Conservation (phyloP, 1,140 invertebrate species). For the Pantala flavescens region DNA sequence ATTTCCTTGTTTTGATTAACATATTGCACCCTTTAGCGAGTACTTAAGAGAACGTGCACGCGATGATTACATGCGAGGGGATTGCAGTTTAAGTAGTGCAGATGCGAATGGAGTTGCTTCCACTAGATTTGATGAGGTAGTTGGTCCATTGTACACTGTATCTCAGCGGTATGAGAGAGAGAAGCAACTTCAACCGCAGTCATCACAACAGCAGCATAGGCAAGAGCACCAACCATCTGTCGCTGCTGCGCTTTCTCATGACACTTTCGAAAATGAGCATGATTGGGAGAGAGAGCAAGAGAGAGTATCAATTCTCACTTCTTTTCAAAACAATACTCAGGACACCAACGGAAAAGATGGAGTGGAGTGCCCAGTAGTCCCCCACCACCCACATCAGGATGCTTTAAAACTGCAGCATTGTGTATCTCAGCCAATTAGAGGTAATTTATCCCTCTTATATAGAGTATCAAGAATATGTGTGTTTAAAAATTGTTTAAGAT, state of each 20-base stretch:
- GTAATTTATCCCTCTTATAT: not conserved
- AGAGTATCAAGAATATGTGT: too few relatives aligned
- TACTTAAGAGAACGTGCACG: conserved; percentile 21
- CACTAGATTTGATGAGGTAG: conserved; percentile 20
- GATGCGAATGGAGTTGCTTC: not conserved
- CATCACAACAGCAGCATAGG: not conserved
- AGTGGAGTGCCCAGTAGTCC: not conserved
- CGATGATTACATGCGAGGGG: conserved; percentile 22
- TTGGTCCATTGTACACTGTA: conserved; percentile 20
- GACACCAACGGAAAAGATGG: not conserved
- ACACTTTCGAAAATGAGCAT: not conserved
- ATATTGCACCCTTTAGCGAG: conserved; percentile 12
- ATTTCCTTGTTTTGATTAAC: too few relatives aligned
- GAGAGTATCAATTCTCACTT: not conserved
- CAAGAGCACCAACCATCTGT: not conserved
- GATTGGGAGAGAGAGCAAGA: not conserved
- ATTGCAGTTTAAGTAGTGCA: conserved; percentile 19
- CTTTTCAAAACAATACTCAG: not conserved
- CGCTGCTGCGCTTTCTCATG: not conserved
- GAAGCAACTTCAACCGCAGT: not conserved
- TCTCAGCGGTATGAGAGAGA: conserved; percentile 21
- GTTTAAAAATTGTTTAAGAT: too few relatives aligned
- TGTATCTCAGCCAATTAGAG: not conserved
- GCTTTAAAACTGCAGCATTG: not conserved
- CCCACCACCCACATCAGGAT: not conserved